Evolutionary conservation across 2,113 vertebrate species (phyloP).

Genomic region (Crotalus viridis): DNA sequence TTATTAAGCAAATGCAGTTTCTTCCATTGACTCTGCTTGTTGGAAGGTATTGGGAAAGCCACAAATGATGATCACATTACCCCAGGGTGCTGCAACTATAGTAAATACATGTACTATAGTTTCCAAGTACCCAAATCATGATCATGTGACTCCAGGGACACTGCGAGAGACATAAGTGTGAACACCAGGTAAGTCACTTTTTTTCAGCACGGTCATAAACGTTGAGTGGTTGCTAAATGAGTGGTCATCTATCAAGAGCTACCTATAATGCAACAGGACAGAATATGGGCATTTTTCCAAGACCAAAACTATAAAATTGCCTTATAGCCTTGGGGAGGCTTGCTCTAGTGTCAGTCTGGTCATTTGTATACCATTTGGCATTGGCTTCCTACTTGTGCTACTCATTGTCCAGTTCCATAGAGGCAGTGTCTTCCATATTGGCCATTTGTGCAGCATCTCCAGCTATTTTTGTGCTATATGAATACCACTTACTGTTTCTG

Average conservation of each 20-base stretch:
- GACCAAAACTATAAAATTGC: background rate
- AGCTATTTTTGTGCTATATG: background rate
- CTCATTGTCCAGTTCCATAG: background rate
- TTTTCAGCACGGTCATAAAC: background rate
- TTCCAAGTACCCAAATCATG: background rate
- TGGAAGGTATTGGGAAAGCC: background rate
- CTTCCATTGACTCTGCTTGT: background rate
- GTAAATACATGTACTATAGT: no score
- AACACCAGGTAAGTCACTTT: background rate
- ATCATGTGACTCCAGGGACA: background rate
- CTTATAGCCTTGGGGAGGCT: background rate
- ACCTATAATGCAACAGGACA: background rate
- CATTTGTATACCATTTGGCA: background rate
- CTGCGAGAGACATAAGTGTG: background rate
- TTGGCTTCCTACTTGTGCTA: background rate
- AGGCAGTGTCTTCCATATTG: background rate
- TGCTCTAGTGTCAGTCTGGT: background rate
- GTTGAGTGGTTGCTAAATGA: background rate
- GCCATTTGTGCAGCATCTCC: background rate
- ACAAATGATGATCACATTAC: no score
- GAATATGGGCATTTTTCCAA: background rate
- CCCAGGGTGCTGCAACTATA: no score
- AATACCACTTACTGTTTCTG: background rate
- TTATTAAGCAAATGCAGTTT: background rate
- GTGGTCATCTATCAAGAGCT: background rate